Conservation (phyloP, 37 sponge, comb jelly and placozoan species). For the Halisarca cf. caerulea region DNA sequence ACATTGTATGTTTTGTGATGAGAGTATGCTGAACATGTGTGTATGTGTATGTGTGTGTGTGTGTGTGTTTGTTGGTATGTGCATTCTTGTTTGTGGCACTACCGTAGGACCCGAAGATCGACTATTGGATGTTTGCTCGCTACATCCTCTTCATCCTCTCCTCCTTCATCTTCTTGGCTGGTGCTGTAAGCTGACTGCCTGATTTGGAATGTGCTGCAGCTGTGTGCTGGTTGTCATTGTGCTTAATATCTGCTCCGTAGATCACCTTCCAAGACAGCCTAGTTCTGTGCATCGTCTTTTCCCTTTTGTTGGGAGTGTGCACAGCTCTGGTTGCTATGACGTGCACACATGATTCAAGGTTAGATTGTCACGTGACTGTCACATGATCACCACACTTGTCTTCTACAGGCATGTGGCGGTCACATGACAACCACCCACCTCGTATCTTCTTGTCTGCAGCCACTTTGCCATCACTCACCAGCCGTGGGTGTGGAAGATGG, state of each 20-base stretch:
- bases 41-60: neutral
- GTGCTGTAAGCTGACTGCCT: conserved; percentile 67
- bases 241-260: conserved; percentile 20
- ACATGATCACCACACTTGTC: neutral
- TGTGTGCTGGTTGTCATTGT: neutral
- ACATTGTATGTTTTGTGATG: too few species aligned
- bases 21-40: too few species aligned
- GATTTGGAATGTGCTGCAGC: neutral
- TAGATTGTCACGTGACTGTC: neutral
- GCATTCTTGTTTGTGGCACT: neutral
- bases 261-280: conserved; percentile 65
- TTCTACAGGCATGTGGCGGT: conserved; percentile 15
- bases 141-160: conserved; percentile 63
- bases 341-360: conserved; percentile 92
- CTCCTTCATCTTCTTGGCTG: conserved; percentile 46
- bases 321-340: conserved; percentile 86
- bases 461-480: conserved; percentile 95
- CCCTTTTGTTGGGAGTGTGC: conserved; percentile 68
- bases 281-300: conserved; percentile 34
- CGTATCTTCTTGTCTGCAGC: conserved; percentile 26
- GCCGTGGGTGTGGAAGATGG: conserved; percentile 93
- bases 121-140: conserved; percentile 88
- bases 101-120: conserved; percentile 80
- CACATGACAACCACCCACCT: neutral
- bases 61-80: too few species aligned